Base-by-base conservation (phyloP, 2,797 vertebrate genomes). In the Mycteria americana region DNA sequence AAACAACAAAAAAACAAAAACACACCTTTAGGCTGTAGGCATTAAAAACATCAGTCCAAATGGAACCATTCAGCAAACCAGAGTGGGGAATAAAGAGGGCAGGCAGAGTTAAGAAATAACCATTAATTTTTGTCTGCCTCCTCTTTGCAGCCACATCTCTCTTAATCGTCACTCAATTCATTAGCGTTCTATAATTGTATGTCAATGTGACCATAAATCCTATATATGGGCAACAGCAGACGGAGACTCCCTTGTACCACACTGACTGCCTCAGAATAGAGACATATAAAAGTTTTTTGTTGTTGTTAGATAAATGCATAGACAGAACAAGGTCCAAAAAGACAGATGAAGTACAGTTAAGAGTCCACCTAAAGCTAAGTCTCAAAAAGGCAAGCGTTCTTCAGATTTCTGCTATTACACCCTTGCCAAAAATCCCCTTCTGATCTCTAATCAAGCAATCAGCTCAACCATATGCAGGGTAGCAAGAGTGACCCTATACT, bases 21-120 rank as follows among this genome's bases (percentile, higher is more conserved):
- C 77, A 88, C 95, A 97, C 97, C 97, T 98, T 97, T 85, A 54
- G 93, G 92, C 80, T 81, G 69, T 89, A 95, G 84, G 75, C 79
- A 92, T 89, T 82, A 91, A 87, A 85, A 89, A 18, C 5, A 90
- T 50, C 18, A 88, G 63, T 60, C 16, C n/a, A 85, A 90, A 92
- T 53, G 18, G 45, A 88, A 82, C 10, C 23, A 59, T 85, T 45
- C 54, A 81, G 57, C 12, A 91, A 81, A 85, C 8, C 18, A 64
- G 75, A 80, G 35, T 16, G 13, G 14, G 31, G 33, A 88, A 63
- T 2, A 70, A 31, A 89, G n/a, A 54, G 18, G 45, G 27, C 9
- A 65, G 24, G 30, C 14, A 93, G 46, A 68, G 35, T 46, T 75
- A 68, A 75, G 46, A 75, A 92, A 63, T 19, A 94, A 56, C 54